Conservation (phyloP, 2,797 vertebrate genomes). For the Xenops minutus region DNA sequence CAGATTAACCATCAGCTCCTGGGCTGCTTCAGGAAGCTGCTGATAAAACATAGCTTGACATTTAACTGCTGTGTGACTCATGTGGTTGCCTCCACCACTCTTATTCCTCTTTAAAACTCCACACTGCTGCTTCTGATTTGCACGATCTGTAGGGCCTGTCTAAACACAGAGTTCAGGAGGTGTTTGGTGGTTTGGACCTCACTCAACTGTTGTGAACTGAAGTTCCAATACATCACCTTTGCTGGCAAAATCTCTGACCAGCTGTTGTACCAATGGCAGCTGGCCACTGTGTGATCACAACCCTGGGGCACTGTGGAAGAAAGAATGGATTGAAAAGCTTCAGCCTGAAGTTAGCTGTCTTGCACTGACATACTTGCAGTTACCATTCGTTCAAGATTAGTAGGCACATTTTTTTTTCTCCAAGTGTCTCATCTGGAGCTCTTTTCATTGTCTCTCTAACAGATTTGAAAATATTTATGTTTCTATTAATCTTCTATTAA, state of each 20-base stretch:
- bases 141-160: fast-evolving
- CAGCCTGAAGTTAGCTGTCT: background rate
- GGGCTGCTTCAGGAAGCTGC: background rate
- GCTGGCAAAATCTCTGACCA: background rate
- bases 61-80: background rate
- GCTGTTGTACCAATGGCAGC: background rate
- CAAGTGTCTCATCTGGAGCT: background rate
- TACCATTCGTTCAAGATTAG: background rate
- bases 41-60: background rate
- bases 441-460: background rate
- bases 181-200: background rate
- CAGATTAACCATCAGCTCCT: background rate
- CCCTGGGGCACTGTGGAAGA: background rate
- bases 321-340: background rate
- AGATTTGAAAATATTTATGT: background rate
- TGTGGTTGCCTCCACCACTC: background rate
- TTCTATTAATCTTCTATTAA: background rate
- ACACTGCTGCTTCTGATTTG: background rate
- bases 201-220: background rate
- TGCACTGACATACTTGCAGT: background rate
- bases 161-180: background rate
- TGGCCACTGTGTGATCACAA: background rate
- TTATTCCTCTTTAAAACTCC: background rate
- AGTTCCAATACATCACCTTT: background rate
- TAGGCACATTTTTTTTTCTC: background rate